A percentile compares a stretch with the other conserved stretches of the same genome.
Conservation (phyloP, 2,888 invertebrate species). For the Caenorhabditis sp. region DNA sequence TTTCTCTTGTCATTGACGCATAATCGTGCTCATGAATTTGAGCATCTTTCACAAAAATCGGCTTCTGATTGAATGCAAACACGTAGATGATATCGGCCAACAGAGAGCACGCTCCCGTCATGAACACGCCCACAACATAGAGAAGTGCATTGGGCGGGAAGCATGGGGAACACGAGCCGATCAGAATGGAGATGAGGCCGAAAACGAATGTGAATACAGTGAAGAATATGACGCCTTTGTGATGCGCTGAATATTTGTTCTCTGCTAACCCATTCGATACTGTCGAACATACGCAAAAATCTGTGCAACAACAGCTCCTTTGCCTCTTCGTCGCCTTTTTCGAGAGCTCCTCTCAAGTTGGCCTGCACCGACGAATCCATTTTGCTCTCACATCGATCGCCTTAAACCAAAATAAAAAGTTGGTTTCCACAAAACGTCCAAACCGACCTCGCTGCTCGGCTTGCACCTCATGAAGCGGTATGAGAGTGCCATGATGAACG, state of each 20-base stretch:
- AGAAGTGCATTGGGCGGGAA: conserved; percentile 70
- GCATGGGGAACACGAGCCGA: conserved; percentile 69
- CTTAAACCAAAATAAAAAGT: too few species aligned
- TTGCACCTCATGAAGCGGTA: conserved; percentile 59
- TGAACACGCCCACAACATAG: conserved; percentile 68
- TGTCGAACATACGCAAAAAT: conserved; percentile 62
- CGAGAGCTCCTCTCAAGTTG: conserved; percentile 57
- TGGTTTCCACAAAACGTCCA: too few species aligned
- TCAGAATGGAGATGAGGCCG: conserved; percentile 61
- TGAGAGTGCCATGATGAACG: conserved; percentile 59
- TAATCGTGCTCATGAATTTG: neutral
- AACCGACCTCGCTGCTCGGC: conserved; percentile 45
- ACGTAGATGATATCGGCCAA: conserved; percentile 66
- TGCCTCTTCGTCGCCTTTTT: conserved; percentile 54
- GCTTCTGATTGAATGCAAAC: conserved; percentile 58
- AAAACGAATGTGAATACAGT: conserved; percentile 69
- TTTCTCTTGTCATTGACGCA: conserved; percentile 10
- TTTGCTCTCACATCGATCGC: conserved; percentile 63
- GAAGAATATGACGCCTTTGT: conserved; percentile 71
- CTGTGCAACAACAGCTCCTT: conserved; percentile 63
- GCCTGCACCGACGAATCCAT: conserved; percentile 61
- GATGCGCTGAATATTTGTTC: conserved; percentile 62
- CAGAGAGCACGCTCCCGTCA: conserved; percentile 68
- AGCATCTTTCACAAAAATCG: conserved; percentile 6
- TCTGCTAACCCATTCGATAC: too few species aligned